These are phyloP conservation scores for Miniopterus natalensis DNA, from an alignment of 2,113 vertebrate genomes.

Conservation along the genomic window DNA sequence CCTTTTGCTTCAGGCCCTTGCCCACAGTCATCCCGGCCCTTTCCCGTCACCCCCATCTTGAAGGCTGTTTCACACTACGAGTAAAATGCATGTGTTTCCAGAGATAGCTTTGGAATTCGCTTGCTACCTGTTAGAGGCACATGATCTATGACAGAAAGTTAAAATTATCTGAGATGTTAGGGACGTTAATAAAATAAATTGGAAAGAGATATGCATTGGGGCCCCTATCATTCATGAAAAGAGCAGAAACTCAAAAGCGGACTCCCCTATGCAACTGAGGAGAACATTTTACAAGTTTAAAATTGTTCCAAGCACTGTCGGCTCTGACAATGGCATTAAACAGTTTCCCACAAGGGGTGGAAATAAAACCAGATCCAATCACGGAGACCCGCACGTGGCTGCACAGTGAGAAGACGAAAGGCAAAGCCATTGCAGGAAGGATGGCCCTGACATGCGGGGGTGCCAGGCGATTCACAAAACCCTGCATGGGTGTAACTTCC, in stretches of 20 bases:
- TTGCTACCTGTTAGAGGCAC: slow-evolving; percentile 10
- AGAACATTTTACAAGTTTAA: slow-evolving; percentile 68
- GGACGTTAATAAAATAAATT: slow-evolving; percentile 70
- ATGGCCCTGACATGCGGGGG: background rate
- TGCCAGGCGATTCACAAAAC: background rate
- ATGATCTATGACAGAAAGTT: slow-evolving; percentile 32
- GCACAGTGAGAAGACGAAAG: background rate
- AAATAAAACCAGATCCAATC: slow-evolving; percentile 62
- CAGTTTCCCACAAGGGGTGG: slow-evolving; percentile 43
- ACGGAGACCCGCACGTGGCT: background rate
- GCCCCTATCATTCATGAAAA: slow-evolving; percentile 13
- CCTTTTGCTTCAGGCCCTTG: background rate
- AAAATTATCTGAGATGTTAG: slow-evolving; percentile 68
- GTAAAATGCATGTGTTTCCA: background rate
- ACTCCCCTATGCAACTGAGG: slow-evolving; percentile 53
- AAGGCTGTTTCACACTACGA: background rate
- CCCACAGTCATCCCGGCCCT: background rate
- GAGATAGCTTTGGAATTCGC: background rate
- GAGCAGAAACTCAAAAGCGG: slow-evolving; percentile 11
- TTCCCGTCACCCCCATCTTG: background rate
- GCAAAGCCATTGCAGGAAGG: background rate
- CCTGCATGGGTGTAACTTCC: slow-evolving; percentile 3
- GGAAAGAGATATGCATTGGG: background rate
- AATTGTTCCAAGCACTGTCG: background rate
- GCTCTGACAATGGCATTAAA: slow-evolving; percentile 67